These are phyloP conservation scores for Balearica regulorum DNA, from an alignment of 2,797 vertebrate genomes.

Conservation along the genomic window DNA sequence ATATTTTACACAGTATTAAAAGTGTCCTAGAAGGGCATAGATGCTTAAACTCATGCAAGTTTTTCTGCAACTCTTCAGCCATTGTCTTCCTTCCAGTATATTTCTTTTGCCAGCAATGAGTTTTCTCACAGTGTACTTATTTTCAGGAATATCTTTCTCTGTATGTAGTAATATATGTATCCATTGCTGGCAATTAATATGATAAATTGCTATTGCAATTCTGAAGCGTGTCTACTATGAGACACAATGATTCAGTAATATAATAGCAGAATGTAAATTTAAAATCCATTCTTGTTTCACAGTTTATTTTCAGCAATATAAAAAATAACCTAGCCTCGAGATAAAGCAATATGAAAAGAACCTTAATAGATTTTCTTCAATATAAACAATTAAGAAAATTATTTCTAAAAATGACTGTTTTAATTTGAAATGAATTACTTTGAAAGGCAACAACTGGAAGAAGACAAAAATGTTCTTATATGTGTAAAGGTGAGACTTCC, in stretches of 20 bases:
- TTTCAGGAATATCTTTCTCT: not conserved
- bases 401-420: not conserved
- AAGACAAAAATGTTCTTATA: not conserved
- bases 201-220: not conserved
- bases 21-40: not conserved
- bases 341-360: not conserved
- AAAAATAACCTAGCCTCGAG: not conserved
- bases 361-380: not conserved
- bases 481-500: not conserved
- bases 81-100: not conserved
- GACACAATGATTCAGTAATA: not conserved
- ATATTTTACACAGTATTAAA: not conserved
- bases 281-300: not conserved
- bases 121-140: not conserved
- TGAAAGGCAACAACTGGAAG: not conserved
- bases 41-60: fast-evolving
- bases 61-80: not conserved
- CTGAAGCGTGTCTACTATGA: not conserved
- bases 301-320: not conserved
- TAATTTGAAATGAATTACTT: not conserved
- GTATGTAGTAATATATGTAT: not conserved
- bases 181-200: not conserved
- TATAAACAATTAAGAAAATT: not conserved
- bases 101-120: not conserved
- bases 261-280: not conserved